Conservation (phyloP, 1,140 invertebrate genomes). For the Battus philenor region DNA sequence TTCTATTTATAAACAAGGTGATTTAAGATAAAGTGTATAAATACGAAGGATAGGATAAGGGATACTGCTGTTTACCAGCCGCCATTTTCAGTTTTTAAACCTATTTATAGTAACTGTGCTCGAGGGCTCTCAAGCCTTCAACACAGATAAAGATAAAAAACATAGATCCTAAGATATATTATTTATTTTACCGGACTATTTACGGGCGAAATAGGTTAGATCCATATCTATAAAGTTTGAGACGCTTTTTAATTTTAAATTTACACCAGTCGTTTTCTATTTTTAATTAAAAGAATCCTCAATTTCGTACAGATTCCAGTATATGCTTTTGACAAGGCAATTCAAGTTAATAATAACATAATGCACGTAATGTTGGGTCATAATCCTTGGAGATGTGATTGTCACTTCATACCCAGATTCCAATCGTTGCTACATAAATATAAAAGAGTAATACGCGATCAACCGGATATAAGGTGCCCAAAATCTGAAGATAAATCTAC, state of each 20-base stretch:
- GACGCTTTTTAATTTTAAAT: too few relatives aligned
- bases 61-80: too few relatives aligned
- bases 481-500: constrained; percentile 76
- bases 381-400: constrained; percentile 90
- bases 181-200: too few relatives aligned
- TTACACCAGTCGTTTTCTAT: constrained; percentile 5
- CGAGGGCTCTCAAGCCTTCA: too few relatives aligned
- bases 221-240: background rate
- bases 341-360: constrained; percentile 83
- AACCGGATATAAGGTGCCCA: constrained; percentile 81
- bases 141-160: too few relatives aligned
- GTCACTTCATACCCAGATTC: constrained; percentile 85
- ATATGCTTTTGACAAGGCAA: constrained; percentile 85
- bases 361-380: constrained; percentile 81
- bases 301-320: constrained; percentile 79
- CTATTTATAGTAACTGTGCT: too few relatives aligned
- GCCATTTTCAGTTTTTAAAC: too few relatives aligned
- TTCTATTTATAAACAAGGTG: too few relatives aligned
- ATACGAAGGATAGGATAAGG: too few relatives aligned
- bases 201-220: too few relatives aligned
- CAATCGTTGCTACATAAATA: constrained; percentile 85
- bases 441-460: constrained; percentile 80
- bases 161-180: too few relatives aligned
- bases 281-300: background rate
- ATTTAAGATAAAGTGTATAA: too few relatives aligned